phyloP scores from a whole-genome alignment of 2,888 invertebrate species.

The Drosophila austrosaltans region DNA sequence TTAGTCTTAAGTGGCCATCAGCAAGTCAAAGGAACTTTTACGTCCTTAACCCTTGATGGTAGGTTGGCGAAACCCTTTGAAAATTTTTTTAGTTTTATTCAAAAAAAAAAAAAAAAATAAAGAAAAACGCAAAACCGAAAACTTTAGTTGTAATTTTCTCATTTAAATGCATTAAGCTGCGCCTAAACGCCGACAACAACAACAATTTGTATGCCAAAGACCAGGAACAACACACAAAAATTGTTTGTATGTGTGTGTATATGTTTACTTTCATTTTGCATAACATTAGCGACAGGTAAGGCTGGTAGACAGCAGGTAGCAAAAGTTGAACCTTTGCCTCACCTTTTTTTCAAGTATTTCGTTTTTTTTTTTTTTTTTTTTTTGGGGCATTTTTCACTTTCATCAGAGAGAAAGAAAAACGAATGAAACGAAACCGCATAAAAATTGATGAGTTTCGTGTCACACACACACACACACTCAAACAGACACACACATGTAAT shows the following conservation, averaged over 20 bases:
- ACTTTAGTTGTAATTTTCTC: slow-evolving; percentile 68
- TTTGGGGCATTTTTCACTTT: slow-evolving; percentile 54
- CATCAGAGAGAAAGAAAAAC: slow-evolving; percentile 42
- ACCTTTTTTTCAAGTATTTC: slow-evolving; percentile 13
- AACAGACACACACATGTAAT: slow-evolving; percentile 33
- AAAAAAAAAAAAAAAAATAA: neutral
- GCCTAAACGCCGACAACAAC: slow-evolving; percentile 59
- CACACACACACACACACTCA: slow-evolving; percentile 1
- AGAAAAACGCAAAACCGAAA: slow-evolving; percentile 19
- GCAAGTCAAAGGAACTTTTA: neutral
- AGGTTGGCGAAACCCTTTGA: slow-evolving; percentile 31
- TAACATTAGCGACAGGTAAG: slow-evolving; percentile 53
- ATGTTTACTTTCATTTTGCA: slow-evolving; percentile 61
- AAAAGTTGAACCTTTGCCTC: slow-evolving; percentile 15
- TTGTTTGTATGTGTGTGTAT: neutral
- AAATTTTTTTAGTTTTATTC: neutral
- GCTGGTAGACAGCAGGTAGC: slow-evolving; percentile 33
- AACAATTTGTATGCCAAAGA: slow-evolving; percentile 50
- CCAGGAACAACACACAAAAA: slow-evolving; percentile 24
- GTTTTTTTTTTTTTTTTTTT: slow-evolving; percentile 1
- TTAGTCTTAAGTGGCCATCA: neutral
- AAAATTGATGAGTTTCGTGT: slow-evolving; percentile 62
- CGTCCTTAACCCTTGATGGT: too few species aligned
- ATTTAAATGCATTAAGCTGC: slow-evolving; percentile 76
- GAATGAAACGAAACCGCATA: slow-evolving; percentile 55